phyloP scores from a whole-genome alignment of 2,797 vertebrate genomes.

The Thunnus albacares region DNA sequence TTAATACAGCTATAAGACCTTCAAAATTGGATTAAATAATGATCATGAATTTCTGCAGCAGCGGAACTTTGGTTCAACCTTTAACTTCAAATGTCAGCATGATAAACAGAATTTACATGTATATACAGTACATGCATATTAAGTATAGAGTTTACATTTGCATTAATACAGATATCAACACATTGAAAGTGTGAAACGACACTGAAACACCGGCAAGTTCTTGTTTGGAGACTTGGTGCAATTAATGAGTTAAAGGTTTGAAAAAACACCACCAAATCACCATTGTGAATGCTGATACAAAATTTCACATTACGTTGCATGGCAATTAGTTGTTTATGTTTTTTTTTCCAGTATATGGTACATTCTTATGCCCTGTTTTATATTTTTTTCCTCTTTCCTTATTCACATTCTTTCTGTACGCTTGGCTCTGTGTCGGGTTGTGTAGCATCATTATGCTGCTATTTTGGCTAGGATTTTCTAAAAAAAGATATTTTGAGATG shows the following conservation, averaged over 20 bases:
- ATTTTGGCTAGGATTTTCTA: not conserved
- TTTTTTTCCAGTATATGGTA: conserved; percentile 37
- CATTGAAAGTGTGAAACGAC: not conserved
- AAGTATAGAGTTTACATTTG: not conserved
- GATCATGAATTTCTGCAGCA: conserved; percentile 31
- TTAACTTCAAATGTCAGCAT: conserved; percentile 47
- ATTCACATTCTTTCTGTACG: not conserved
- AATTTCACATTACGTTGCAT: conserved; percentile 61
- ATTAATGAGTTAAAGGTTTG: no score
- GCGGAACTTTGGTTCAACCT: conserved; percentile 32
- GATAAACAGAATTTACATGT: not conserved
- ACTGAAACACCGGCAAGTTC: no score
- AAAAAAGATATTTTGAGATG: not conserved
- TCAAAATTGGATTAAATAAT: conserved; percentile 56
- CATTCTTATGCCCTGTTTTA: conserved; percentile 37
- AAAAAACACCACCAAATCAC: conserved; percentile 24
- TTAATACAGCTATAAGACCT: conserved; percentile 41
- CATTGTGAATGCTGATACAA: conserved; percentile 23
- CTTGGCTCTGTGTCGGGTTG: not conserved
- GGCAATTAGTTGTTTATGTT: conserved; percentile 54
- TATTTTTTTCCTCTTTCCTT: conserved; percentile 2
- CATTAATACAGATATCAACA: not conserved
- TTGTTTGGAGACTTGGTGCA: no score
- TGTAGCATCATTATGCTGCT: not conserved
- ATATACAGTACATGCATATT: not conserved